Percentiles rank a stretch among this genome's conserved stretches.
Conservation (phyloP, 2,797 vertebrate species). For the Strix occidentalis region DNA sequence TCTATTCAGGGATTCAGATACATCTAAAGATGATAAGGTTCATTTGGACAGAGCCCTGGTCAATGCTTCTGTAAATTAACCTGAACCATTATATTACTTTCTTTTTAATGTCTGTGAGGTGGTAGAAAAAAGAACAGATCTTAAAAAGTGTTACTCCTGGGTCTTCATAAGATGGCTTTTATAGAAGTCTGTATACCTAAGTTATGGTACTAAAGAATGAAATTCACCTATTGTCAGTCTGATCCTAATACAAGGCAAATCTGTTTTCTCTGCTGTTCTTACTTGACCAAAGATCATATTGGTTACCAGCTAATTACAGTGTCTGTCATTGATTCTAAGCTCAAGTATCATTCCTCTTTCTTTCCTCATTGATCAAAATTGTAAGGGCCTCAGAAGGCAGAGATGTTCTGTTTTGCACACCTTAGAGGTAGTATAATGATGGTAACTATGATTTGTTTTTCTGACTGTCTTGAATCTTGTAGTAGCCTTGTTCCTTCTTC, state of each 20-base stretch:
- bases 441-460: neutral
- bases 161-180: neutral
- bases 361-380: neutral
- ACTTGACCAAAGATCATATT: neutral
- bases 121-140: neutral
- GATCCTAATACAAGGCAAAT: neutral
- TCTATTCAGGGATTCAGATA: neutral
- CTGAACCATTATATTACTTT: rapidly evolving
- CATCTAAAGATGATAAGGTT: neutral
- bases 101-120: neutral
- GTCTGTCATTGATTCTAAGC: neutral
- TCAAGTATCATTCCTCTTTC: neutral
- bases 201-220: neutral
- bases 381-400: neutral
- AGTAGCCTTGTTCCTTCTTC: neutral
- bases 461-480: neutral
- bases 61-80: neutral
- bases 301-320: neutral
- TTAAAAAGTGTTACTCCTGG: neutral
- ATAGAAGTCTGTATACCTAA: neutral
- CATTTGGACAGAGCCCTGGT: neutral
- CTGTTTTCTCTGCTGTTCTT: neutral
- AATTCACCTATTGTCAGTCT: neutral
- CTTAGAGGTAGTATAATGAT: neutral
- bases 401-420: neutral